Conservation (phyloP, 2,113 vertebrate genomes). For the Varanus komodoensis region DNA sequence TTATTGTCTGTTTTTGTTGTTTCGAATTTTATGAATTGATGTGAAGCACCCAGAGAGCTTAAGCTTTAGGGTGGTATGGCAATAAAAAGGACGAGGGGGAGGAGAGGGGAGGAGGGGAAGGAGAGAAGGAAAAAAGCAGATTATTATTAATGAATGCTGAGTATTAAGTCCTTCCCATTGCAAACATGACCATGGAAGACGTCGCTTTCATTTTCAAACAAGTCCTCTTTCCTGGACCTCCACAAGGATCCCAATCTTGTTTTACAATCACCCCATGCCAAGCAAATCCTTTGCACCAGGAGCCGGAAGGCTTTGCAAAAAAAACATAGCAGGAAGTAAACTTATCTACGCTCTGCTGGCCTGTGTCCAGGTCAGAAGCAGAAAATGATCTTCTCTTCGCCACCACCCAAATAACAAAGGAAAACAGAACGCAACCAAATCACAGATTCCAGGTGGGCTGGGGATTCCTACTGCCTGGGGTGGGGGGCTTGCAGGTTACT, state of each 20-base stretch:
- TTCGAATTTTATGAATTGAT: too few relatives aligned
- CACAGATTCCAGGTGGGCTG: slow-evolving; percentile 19
- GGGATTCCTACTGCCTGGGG: neutral
- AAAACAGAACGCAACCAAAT: neutral
- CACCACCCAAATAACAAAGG: slow-evolving; percentile 10
- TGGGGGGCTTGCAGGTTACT: neutral
- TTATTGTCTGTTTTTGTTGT: too few relatives aligned
- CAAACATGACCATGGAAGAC: neutral
- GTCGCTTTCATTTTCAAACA: neutral
- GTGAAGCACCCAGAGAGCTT: too few relatives aligned
- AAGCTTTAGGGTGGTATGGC: too few relatives aligned
- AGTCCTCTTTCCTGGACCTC: neutral
- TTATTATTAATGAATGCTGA: too few relatives aligned
- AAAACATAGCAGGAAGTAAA: neutral
- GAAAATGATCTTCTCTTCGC: slow-evolving; percentile 9
- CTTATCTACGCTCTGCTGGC: neutral
- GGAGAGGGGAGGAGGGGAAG: too few relatives aligned
- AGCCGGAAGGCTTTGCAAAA: neutral
- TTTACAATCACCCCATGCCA: neutral
- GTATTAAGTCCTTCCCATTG: neutral
- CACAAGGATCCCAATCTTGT: neutral
- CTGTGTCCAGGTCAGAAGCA: slow-evolving; percentile 3
- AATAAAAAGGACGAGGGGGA: too few relatives aligned
- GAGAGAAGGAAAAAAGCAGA: too few relatives aligned
- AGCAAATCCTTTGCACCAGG: neutral